A percentile compares a stretch with the other conserved stretches of the same genome.
Evolutionary conservation across 2,113 vertebrate genomes (phyloP).

Genomic region (Thryonomys swinderianus): DNA sequence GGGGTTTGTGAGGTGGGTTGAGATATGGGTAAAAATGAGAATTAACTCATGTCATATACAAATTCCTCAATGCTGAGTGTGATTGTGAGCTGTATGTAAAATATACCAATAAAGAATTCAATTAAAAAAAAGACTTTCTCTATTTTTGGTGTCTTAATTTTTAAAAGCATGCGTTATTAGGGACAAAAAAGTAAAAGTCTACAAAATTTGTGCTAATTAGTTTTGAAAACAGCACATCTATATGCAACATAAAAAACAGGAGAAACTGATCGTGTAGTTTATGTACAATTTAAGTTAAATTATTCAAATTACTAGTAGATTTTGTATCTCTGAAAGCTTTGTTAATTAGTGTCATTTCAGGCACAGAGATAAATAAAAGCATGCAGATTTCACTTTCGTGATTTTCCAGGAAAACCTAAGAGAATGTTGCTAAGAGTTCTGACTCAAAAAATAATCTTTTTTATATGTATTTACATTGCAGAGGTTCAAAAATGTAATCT

Average conservation of each 20-base stretch:
- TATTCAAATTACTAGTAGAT: neutral
- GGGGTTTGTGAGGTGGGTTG: too few relatives aligned
- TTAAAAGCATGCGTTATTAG: neutral
- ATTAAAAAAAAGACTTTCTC: neutral
- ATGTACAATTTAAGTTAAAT: neutral
- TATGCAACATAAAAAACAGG: neutral
- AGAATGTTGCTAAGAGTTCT: neutral
- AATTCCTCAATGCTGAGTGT: too few relatives aligned
- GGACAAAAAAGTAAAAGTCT: neutral
- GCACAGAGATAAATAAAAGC: neutral
- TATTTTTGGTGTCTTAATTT: neutral
- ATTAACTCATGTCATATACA: too few relatives aligned
- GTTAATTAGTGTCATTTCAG: neutral
- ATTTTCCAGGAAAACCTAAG: neutral
- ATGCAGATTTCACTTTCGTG: neutral
- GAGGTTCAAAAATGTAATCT: neutral
- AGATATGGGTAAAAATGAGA: too few relatives aligned
- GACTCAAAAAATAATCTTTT: neutral
- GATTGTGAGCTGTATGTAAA: too few relatives aligned
- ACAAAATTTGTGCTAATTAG: neutral
- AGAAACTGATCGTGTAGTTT: neutral
- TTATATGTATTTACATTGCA: neutral
- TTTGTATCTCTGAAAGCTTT: slow-evolving; percentile 17
- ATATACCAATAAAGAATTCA: too few relatives aligned
- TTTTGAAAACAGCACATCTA: neutral